Evolutionary conservation across 2,888 invertebrate species (phyloP), one percentile per base, ranked within the genome.

Genomic region (Megalurothrips usitatus): DNA sequence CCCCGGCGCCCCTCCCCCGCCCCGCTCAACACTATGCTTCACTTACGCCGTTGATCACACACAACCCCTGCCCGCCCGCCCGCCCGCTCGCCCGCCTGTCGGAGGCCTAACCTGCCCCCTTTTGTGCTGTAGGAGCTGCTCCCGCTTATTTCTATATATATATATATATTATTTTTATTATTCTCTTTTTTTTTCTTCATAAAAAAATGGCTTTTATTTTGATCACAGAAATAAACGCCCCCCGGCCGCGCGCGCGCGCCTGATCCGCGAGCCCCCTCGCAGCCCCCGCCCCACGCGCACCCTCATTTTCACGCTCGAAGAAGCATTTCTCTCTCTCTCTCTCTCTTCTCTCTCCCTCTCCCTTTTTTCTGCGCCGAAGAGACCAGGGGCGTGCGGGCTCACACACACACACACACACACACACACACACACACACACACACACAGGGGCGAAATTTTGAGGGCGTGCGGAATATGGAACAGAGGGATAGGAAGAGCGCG

Each of bases 11-110:
- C 17, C 58, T n/a, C 19, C 58, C 58, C 58, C 52, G 10, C 52
- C 68, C 68, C 68, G n/a, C 68, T 23, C 68, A 19, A 68, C 68
- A 68, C 68, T 68, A 68, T 68, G 68, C 68, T 68, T 68, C 68
- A 68, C 68, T 68, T 68, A 68, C 68, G 68, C 68, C 68, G 68
- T 23, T 68, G 23, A 68, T 68, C 68, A 68, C 68, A 68, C 68
- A 23, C 11, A 43, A 43, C 34, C 34, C 34, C 34, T 43, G 34
- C 34, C 34, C 6, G 34, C 6, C 34, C 6, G 34, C 6, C 34
- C 3, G 34, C 34, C 23, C 23, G 23, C n/a, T 17, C 9, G 63
- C 10, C 63, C 63, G 17, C 63, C 63, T 6, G 63, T 49, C 49
- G n/a, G 52, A 17, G 52, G 52, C 68, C 52, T 52, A 10, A 3